phyloP scores from a whole-genome alignment of 2,797 vertebrate species.

The Epinephelus malabaricus region DNA sequence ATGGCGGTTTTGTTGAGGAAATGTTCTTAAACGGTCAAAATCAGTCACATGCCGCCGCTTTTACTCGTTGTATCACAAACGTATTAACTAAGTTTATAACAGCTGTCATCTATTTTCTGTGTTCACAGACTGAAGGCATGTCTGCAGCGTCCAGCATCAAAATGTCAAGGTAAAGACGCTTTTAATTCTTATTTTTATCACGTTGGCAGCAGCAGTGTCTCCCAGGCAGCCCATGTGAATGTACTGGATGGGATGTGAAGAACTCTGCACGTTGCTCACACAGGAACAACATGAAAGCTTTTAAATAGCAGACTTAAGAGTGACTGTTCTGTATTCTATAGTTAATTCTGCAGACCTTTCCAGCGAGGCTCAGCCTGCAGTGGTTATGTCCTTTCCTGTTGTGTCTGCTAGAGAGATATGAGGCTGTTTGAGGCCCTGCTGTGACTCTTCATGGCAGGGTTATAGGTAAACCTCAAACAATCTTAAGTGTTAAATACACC shows the following conservation, averaged over 20 bases:
- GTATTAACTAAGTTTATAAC: background rate
- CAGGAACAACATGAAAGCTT: fast-evolving
- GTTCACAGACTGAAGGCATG: background rate
- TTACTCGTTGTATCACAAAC: fast-evolving
- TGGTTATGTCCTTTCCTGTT: constrained; percentile 87
- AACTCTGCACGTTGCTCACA: too few relatives aligned
- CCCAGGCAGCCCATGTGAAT: background rate
- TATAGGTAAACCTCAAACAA: constrained; percentile 87
- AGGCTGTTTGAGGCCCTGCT: constrained; percentile 90
- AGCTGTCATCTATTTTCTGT: background rate
- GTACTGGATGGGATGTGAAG: fast-evolving
- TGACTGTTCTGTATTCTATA: background rate
- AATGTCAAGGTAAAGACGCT: background rate
- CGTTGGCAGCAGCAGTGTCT: fast-evolving
- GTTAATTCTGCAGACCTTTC: constrained; percentile 64
- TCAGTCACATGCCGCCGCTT: background rate
- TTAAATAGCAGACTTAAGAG: fast-evolving
- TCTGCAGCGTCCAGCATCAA: background rate
- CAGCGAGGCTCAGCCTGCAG: constrained; percentile 75
- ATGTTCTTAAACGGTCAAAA: background rate
- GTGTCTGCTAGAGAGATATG: constrained; percentile 87
- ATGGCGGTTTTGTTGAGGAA: background rate
- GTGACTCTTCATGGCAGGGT: constrained; percentile 75
- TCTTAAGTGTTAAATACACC: too few relatives aligned
- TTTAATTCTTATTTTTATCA: too few relatives aligned